Percentiles rank a stretch among this genome's conserved stretches.
These are phyloP conservation scores for Seladonia tumulorum DNA, from an alignment of 2,888 invertebrate genomes.

Conservation along the genomic window DNA sequence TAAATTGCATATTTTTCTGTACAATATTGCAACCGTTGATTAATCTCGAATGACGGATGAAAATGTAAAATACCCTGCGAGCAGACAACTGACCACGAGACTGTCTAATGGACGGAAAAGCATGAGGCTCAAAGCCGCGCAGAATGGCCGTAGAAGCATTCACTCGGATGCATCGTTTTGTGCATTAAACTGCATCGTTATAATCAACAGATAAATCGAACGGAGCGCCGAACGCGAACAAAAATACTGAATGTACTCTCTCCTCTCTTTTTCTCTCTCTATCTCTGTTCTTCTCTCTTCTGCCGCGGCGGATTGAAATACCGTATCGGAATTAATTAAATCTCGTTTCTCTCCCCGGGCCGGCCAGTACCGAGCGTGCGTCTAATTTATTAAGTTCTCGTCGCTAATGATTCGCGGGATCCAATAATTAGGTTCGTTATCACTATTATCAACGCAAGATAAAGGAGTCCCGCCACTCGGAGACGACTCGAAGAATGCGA, in stretches of 20 bases:
- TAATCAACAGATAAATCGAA: conserved; percentile 17
- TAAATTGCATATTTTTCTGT: background rate
- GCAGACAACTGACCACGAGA: background rate
- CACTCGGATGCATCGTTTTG: background rate
- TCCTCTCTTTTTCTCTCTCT: background rate
- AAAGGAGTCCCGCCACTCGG: conserved; percentile 65
- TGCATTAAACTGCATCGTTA: background rate
- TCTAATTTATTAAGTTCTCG: conserved; percentile 73
- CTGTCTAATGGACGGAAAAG: background rate
- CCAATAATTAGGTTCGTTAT: conserved; percentile 75
- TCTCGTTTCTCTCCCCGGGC: conserved; percentile 60
- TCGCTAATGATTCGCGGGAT: conserved; percentile 74
- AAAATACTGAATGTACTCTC: conserved; percentile 29
- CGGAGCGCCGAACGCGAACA: conserved; percentile 18
- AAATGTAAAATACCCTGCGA: background rate
- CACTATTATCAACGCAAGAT: conserved; percentile 73
- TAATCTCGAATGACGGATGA: background rate
- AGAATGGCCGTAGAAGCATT: background rate
- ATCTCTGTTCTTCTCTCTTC: background rate
- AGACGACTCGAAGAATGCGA: conserved; percentile 71
- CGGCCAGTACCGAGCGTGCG: conserved; percentile 40
- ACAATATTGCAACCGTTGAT: background rate
- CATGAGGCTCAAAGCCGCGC: background rate
- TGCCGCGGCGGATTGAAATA: conserved; percentile 23
- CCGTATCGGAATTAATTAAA: conserved; percentile 71